Conservation (phyloP, 2,113 vertebrate genomes). For the Phrynosoma platyrhinos region DNA sequence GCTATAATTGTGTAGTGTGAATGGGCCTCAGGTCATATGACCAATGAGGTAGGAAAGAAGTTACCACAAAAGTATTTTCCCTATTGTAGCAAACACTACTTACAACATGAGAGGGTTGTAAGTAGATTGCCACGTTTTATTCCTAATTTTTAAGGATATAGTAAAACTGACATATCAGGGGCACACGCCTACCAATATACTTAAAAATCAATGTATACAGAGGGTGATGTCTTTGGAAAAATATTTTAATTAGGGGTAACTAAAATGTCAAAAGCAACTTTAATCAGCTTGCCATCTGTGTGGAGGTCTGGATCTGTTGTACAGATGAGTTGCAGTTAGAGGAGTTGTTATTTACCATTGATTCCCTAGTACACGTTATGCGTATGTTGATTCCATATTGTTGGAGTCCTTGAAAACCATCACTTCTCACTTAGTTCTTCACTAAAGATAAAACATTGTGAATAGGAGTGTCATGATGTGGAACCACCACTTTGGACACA, state of each 20-base stretch:
- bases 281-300: too few species aligned
- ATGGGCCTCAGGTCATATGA: not conserved
- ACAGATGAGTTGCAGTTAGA: too few species aligned
- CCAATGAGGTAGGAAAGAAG: not conserved
- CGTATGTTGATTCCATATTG: not conserved
- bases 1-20: too few species aligned
- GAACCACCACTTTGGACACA: too few species aligned
- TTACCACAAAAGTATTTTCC: not conserved
- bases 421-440: not conserved
- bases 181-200: not conserved
- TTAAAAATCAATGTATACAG: not conserved
- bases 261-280: not conserved
- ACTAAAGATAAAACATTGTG: not conserved
- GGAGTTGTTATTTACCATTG: not conserved
- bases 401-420: not conserved
- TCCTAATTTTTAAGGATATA: not conserved
- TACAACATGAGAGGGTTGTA: not conserved
- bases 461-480: too few species aligned
- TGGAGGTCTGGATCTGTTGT: too few species aligned
- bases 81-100: not conserved
- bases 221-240: not conserved
- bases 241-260: not conserved
- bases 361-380: not conserved
- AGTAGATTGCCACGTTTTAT: not conserved
- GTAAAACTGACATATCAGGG: not conserved